Conservation (phyloP, 2,888 invertebrate species). For the Cryptus armator region DNA sequence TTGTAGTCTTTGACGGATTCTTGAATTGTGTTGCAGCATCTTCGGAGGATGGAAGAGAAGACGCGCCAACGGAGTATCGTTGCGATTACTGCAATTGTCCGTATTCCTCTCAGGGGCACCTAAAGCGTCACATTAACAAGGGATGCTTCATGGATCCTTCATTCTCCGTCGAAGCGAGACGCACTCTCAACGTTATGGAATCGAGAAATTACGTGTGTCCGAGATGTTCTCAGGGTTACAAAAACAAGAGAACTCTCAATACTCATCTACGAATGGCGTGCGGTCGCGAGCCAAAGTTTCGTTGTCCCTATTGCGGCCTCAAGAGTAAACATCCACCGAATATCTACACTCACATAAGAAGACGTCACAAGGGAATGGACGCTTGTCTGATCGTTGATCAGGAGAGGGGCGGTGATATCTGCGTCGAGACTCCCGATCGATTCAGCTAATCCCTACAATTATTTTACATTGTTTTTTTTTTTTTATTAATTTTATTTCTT, state of each 20-base stretch:
- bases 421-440: conserved; percentile 31
- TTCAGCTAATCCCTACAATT: not conserved
- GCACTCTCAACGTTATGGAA: conserved; percentile 39
- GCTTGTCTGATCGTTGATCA: conserved; percentile 67
- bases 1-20: conserved; percentile 22
- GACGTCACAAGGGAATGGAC: conserved; percentile 65
- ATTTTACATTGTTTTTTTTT: not conserved
- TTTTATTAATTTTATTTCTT: not conserved
- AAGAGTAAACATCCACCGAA: conserved; percentile 76
- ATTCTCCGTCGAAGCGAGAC: conserved; percentile 41
- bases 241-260: conserved; percentile 72
- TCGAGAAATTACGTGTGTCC: conserved; percentile 69
- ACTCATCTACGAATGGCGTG: conserved; percentile 77
- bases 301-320: conserved; percentile 78
- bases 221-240: conserved; percentile 75
- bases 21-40: conserved; percentile 51
- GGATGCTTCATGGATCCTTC: conserved; percentile 45
- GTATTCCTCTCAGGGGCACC: conserved; percentile 28
- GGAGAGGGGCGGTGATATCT: conserved; percentile 34
- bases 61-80: conserved; percentile 16
- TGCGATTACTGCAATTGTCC: conserved; percentile 54
- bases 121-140: conserved; percentile 41
- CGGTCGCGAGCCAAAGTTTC: conserved; percentile 78
- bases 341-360: conserved; percentile 76
- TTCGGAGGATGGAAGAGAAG: conserved; percentile 5